Percentiles rank a stretch among this genome's conserved stretches.
These are phyloP conservation scores for Hyposoter dolosus DNA, from an alignment of 2,888 invertebrate genomes.

Conservation along the genomic window DNA sequence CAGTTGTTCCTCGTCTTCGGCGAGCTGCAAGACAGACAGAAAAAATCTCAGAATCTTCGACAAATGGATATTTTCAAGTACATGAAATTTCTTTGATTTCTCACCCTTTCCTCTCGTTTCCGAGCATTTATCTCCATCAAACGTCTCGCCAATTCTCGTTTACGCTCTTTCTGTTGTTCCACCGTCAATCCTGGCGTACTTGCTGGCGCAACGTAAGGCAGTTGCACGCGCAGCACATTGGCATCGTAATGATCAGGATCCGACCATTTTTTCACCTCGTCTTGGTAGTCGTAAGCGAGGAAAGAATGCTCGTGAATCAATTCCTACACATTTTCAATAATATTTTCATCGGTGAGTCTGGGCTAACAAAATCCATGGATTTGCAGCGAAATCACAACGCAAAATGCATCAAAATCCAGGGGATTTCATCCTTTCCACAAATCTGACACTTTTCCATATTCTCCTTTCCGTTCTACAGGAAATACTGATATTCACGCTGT, in stretches of 20 bases:
- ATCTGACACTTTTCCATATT: neutral
- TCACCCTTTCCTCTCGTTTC: conserved; percentile 92
- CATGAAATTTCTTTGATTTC: conserved; percentile 35
- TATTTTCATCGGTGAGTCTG: neutral
- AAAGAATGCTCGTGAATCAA: conserved; percentile 92
- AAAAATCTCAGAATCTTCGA: neutral
- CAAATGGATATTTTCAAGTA: neutral
- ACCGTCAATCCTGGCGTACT: conserved; percentile 89
- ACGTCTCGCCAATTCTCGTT: conserved; percentile 93
- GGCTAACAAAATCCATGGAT: neutral
- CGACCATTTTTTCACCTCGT: conserved; percentile 93
- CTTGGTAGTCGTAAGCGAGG: conserved; percentile 92
- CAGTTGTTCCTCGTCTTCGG: conserved; percentile 95
- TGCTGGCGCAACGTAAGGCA: conserved; percentile 91
- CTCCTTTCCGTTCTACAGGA: neutral
- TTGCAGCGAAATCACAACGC: neutral
- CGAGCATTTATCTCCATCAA: conserved; percentile 95
- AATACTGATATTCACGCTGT: neutral
- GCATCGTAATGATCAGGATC: conserved; percentile 92
- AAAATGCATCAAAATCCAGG: neutral
- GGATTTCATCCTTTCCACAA: neutral
- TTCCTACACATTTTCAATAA: conserved; percentile 85
- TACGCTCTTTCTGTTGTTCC: conserved; percentile 94
- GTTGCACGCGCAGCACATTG: conserved; percentile 93
- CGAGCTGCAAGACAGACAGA: conserved; percentile 85